These are phyloP conservation scores for Homarus americanus DNA, from an alignment of 1,140 invertebrate species.

Conservation along the genomic window DNA sequence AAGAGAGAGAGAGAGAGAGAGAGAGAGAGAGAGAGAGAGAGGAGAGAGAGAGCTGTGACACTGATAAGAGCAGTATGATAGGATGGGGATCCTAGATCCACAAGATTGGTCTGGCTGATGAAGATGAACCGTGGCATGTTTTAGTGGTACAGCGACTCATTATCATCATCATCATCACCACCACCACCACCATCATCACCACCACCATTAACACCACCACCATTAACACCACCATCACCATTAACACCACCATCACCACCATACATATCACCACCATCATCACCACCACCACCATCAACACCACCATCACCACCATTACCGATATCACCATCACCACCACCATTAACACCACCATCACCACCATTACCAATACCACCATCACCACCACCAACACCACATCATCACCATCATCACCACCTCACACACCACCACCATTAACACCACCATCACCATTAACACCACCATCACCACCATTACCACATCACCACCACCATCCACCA, in stretches of 20 bases:
- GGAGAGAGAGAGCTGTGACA: too few species aligned
- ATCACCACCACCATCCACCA: too few species aligned
- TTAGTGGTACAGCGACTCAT: too few species aligned
- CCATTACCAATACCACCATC: neutral
- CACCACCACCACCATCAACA: neutral
- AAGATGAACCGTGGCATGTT: too few species aligned
- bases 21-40: too few species aligned
- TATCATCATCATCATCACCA: neutral
- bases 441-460: too few species aligned
- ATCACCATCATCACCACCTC: neutral
- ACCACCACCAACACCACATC: neutral
- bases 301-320: neutral
- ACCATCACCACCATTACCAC: too few species aligned
- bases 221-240: neutral
- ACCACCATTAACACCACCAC: neutral
- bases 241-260: neutral
- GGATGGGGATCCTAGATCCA: too few species aligned
- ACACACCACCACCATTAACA: neutral
- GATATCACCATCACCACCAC: neutral
- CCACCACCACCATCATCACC: neutral
- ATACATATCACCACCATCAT: neutral
- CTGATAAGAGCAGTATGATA: too few species aligned
- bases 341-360: neutral
- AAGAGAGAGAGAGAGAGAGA: too few species aligned
- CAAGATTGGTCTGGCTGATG: too few species aligned